phyloP scores from a whole-genome alignment of 1,140 invertebrate genomes.

The Heliconius hewitsoni region DNA sequence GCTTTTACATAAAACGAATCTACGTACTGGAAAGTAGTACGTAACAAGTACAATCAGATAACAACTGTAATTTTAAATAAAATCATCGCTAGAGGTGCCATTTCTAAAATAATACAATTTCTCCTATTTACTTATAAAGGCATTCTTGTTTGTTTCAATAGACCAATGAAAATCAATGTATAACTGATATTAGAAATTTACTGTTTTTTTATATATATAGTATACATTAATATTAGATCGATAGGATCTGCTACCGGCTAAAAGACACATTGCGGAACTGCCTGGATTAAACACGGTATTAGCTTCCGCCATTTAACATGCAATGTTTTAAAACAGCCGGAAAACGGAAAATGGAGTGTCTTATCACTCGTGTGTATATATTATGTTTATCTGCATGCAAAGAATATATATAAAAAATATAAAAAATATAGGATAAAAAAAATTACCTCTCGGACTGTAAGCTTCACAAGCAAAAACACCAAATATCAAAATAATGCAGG shows the following conservation, averaged over 20 bases:
- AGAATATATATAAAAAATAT: neutral
- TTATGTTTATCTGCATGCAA: no score
- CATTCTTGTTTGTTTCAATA: neutral
- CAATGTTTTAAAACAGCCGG: neutral
- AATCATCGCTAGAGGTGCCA: constrained; percentile 31
- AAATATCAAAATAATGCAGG: constrained; percentile 44
- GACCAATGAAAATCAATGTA: neutral
- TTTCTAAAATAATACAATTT: constrained; percentile 33
- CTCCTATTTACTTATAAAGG: constrained; percentile 20
- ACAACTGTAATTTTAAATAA: constrained; percentile 34
- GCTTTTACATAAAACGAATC: neutral
- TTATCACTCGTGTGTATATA: neutral
- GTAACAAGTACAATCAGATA: constrained; percentile 16
- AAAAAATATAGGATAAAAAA: neutral
- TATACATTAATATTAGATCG: neutral
- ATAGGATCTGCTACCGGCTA: neutral
- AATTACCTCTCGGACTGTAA: constrained; percentile 66
- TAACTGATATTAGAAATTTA: neutral
- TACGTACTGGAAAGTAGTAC: neutral
- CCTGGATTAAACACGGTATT: neutral
- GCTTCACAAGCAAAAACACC: constrained; percentile 43
- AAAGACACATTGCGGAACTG: neutral
- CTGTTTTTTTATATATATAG: neutral
- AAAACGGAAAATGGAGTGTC: constrained; percentile 8
- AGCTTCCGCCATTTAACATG: neutral